phyloP scores from a whole-genome alignment of 2,797 vertebrate species.

The Notoglanidium macrostoma region DNA sequence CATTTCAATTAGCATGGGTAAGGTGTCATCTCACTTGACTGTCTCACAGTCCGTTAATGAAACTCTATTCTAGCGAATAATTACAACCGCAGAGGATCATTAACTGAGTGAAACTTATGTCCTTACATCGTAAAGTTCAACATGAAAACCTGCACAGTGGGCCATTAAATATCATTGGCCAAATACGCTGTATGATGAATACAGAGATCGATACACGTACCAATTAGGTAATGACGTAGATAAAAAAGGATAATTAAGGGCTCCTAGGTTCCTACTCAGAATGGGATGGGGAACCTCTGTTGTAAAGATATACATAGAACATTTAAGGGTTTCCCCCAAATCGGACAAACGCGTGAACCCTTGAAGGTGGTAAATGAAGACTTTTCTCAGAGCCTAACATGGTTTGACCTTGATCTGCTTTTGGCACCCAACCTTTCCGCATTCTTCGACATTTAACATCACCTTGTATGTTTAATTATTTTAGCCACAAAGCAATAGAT shows the following conservation, averaged over 20 bases:
- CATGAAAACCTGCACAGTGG: not conserved
- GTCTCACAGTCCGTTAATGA: constrained; percentile 33
- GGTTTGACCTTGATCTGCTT: not conserved
- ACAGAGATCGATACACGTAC: not conserved
- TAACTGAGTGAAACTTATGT: constrained; percentile 5
- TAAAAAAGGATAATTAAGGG: not conserved
- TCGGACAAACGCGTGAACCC: not conserved
- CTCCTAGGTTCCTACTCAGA: not conserved
- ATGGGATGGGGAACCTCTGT: not conserved
- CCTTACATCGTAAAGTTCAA: constrained; percentile 14
- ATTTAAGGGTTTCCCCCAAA: not conserved
- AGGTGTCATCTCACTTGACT: constrained; percentile 45
- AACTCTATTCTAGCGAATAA: constrained; percentile 44
- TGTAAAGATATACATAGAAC: not conserved
- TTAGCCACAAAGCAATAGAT: constrained; percentile 65
- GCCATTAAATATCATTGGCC: not conserved
- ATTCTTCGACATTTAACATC: constrained; percentile 5
- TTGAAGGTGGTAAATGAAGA: not conserved
- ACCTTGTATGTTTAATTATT: constrained; percentile 49
- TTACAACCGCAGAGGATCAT: constrained; percentile 37
- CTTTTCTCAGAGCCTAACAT: not conserved
- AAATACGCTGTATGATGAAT: not conserved
- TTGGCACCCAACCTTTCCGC: not conserved
- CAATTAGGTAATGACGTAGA: not conserved
- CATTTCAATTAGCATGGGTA: constrained; percentile 49